These are phyloP conservation scores for Trichosurus vulpecula DNA, from an alignment of 2,797 vertebrate genomes.

Conservation along the genomic window DNA sequence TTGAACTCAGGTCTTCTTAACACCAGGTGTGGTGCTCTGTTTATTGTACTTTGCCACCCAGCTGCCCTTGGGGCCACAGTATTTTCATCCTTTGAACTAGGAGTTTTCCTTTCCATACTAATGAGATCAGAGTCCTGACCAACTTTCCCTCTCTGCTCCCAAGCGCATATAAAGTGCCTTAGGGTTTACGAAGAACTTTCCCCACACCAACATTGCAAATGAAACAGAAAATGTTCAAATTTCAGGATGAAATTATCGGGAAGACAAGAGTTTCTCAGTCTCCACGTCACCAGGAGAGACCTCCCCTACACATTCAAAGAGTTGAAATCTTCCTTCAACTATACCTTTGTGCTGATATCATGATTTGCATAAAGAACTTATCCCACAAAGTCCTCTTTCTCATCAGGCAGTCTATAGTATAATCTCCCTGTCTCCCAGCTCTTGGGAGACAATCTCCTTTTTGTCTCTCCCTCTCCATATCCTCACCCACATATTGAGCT, in stretches of 20 bases:
- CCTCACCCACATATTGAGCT: not conserved
- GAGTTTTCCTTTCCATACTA: not conserved
- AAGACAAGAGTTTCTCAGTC: not conserved
- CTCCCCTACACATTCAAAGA: not conserved
- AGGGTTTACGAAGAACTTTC: not conserved
- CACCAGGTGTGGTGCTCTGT: not conserved
- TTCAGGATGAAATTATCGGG: not conserved
- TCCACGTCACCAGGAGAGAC: not conserved
- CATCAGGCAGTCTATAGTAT: not conserved
- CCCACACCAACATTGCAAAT: not conserved
- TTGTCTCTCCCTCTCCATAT: not conserved
- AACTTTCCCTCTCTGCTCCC: not conserved
- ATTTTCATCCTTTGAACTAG: not conserved
- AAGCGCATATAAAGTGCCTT: not conserved
- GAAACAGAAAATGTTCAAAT: not conserved
- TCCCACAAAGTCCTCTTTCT: not conserved
- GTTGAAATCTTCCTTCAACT: not conserved
- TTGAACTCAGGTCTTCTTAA: not conserved
- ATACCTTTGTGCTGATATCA: not conserved
- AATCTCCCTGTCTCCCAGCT: not conserved
- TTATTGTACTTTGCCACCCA: not conserved
- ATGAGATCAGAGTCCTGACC: not conserved
- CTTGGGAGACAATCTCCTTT: not conserved
- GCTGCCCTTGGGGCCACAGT: not conserved
- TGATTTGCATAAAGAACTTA: not conserved